These are phyloP conservation scores for Oriolus oriolus DNA, from an alignment of 2,113 vertebrate genomes.

Conservation along the genomic window DNA sequence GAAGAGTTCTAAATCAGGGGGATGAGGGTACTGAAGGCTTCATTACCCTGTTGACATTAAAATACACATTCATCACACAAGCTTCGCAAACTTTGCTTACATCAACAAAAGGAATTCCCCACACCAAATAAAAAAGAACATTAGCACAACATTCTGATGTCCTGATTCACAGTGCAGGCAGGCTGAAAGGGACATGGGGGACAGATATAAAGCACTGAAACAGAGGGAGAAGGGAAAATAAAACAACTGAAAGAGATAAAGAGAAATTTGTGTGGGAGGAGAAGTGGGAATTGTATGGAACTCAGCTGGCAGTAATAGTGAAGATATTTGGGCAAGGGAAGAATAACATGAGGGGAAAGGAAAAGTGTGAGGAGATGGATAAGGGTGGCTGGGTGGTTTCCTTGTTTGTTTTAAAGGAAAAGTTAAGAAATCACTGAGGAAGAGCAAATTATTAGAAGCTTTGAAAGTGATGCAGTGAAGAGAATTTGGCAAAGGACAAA, in stretches of 20 bases:
- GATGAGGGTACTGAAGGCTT: not conserved
- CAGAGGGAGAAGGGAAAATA: not conserved
- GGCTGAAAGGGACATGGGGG: not conserved
- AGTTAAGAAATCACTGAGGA: not conserved
- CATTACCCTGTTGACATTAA: not conserved
- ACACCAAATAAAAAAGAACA: not conserved
- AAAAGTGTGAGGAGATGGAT: not conserved
- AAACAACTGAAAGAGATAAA: not conserved
- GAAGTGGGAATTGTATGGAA: not conserved
- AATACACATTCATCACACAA: not conserved
- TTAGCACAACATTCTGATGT: not conserved
- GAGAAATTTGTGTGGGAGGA: not conserved
- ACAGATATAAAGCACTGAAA: not conserved
- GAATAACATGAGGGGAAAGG: not conserved
- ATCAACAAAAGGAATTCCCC: not conserved
- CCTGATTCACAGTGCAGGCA: not conserved
- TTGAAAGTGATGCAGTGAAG: not conserved
- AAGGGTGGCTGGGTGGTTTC: not conserved
- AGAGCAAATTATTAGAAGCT: not conserved
- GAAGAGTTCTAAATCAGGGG: not conserved
- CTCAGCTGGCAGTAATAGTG: not conserved
- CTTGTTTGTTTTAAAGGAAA: not conserved
- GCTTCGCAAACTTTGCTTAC: not conserved
- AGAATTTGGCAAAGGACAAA: not conserved
- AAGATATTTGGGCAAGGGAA: not conserved